phyloP scores from a whole-genome alignment of 2,888 invertebrate species.

The Conistra vaccinii region DNA sequence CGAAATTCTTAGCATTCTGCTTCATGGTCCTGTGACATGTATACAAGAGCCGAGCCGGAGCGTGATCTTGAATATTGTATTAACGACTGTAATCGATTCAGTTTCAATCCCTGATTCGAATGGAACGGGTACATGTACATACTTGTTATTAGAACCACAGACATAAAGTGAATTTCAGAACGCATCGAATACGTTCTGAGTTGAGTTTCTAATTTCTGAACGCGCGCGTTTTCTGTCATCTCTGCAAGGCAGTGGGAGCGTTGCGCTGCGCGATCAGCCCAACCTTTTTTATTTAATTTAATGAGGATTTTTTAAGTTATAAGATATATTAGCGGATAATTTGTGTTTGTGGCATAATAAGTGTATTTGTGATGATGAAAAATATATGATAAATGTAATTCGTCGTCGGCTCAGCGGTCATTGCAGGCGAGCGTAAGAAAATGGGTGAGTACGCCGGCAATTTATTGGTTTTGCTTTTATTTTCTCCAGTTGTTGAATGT shows the following conservation, averaged over 20 bases:
- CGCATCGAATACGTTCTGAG: constrained; percentile 40
- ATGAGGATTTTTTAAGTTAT: constrained; percentile 61
- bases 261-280: constrained; percentile 39
- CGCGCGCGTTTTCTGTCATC: constrained; percentile 75
- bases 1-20: no score
- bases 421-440: constrained; percentile 74
- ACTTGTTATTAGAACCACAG: no score
- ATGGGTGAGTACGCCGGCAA: constrained; percentile 88
- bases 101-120: constrained; percentile 40
- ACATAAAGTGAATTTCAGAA: constrained; percentile 61
- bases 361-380: constrained; percentile 81
- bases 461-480: constrained; percentile 69
- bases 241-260: constrained; percentile 63
- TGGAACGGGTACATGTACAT: constrained; percentile 53
- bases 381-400: constrained; percentile 71
- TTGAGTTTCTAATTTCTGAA: constrained; percentile 68
- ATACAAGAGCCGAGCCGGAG: neutral
- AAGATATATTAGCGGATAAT: constrained; percentile 55
- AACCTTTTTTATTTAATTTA: constrained; percentile 62
- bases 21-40: no score
- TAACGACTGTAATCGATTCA: constrained; percentile 18
- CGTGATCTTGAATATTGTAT: neutral
- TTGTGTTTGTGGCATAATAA: constrained; percentile 73
- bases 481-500: constrained; percentile 42
- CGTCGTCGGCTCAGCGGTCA: constrained; percentile 67